Conservation (phyloP, 1,140 invertebrate species). For the Belonocnema kinseyi region DNA sequence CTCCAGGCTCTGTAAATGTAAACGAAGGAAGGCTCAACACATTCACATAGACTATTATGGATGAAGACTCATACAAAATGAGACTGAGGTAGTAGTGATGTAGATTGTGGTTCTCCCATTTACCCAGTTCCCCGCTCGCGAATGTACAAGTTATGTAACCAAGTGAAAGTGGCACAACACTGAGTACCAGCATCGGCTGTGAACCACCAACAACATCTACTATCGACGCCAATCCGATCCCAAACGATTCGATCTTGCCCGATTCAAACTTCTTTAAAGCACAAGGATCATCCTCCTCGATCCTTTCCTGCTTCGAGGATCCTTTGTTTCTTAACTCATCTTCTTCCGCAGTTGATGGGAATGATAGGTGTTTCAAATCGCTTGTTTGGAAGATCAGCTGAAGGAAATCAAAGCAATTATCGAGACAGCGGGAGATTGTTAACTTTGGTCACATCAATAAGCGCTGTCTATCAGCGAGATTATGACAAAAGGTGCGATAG, state of each 20-base stretch:
- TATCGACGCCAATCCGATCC: conserved; percentile 19
- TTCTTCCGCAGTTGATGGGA: neutral
- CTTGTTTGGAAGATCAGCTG: no score
- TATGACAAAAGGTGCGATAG: no score
- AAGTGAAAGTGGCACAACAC: conserved; percentile 29
- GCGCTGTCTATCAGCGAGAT: no score
- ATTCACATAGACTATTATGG: neutral
- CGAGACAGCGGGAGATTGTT: no score
- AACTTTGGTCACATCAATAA: no score
- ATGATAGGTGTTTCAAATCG: no score
- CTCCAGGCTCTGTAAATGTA: conserved; percentile 7
- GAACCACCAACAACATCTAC: conserved; percentile 20
- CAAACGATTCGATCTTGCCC: conserved; percentile 12
- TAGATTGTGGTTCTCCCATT: conserved; percentile 31
- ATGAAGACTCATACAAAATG: neutral
- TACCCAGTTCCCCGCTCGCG: conserved; percentile 21
- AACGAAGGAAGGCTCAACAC: neutral
- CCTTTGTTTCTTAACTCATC: neutral
- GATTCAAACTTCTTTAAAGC: conserved; percentile 15
- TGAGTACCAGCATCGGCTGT: conserved; percentile 15
- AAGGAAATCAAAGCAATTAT: no score
- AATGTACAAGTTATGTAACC: conserved; percentile 21
- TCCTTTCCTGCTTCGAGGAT: conserved; percentile 8
- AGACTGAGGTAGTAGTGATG: neutral
- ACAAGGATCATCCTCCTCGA: neutral